These are phyloP conservation scores for Trachelipus rathkii DNA, from an alignment of 1,140 invertebrate genomes.

Conservation along the genomic window DNA sequence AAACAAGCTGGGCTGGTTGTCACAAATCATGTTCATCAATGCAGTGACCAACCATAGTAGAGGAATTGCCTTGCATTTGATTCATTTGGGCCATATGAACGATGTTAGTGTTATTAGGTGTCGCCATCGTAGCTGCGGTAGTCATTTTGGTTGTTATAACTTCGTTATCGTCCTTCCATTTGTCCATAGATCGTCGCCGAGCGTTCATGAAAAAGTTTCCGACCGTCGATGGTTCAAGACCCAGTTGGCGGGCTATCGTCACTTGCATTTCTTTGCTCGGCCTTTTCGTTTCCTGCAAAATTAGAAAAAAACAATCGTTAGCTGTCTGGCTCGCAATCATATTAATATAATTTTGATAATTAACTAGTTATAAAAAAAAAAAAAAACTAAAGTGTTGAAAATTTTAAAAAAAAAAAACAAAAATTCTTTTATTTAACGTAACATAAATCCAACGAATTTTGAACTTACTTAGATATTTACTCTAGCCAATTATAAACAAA, in stretches of 20 bases:
- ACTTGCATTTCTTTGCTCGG: constrained; percentile 99
- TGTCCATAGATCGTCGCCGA: constrained; percentile 92
- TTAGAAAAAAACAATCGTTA: constrained; percentile 43
- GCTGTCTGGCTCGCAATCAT: too few relatives aligned
- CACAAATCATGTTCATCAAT: constrained; percentile 45
- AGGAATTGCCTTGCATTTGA: constrained; percentile 39
- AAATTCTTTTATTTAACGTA: too few relatives aligned
- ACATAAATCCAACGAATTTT: too few relatives aligned
- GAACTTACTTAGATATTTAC: too few relatives aligned
- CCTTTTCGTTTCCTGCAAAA: constrained; percentile 92
- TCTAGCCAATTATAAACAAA: too few relatives aligned
- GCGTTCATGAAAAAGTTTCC: constrained; percentile 99
- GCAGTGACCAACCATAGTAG: constrained; percentile 41
- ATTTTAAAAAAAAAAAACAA: too few relatives aligned
- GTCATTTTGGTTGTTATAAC: constrained; percentile 53
- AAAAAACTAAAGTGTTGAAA: too few relatives aligned
- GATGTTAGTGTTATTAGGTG: constrained; percentile 24
- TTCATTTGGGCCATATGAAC: constrained; percentile 43
- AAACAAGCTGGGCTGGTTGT: constrained; percentile 43
- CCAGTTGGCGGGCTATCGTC: constrained; percentile 94
- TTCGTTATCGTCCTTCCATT: constrained; percentile 82
- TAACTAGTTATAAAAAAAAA: too few relatives aligned
- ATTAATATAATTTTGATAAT: too few relatives aligned
- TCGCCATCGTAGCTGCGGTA: constrained; percentile 48
- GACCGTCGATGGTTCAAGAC: constrained; percentile 95